phyloP scores from a whole-genome alignment of 2,888 invertebrate species.

The Oeneis ivallda region DNA sequence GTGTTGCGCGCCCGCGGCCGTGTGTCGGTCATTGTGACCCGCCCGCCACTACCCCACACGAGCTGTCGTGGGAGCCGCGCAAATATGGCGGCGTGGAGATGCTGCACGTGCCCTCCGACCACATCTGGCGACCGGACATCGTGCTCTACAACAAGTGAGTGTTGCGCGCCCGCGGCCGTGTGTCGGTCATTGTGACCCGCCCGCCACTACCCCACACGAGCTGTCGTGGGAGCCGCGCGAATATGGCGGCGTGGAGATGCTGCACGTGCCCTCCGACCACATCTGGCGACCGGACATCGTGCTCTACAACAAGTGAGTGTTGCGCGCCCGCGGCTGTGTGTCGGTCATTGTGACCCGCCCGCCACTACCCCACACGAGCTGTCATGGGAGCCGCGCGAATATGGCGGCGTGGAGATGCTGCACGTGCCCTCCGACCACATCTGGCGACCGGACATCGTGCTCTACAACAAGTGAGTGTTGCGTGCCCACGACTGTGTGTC shows the following conservation, averaged over 20 bases:
- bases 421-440: constrained; percentile 98
- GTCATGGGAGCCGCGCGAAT: constrained; percentile 96
- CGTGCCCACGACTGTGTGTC: no score
- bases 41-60: no score
- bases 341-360: no score
- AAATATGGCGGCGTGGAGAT: constrained; percentile 91
- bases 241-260: constrained; percentile 96
- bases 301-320: constrained; percentile 85
- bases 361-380: no score
- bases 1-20: no score
- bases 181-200: no score
- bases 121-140: constrained; percentile 51
- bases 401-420: constrained; percentile 96
- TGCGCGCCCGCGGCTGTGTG: no score
- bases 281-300: constrained; percentile 98
- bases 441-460: constrained; percentile 97
- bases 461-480: constrained; percentile 84
- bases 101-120: constrained; percentile 97
- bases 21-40: no score
- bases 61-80: constrained; percentile 86
- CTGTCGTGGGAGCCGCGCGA: constrained; percentile 96
- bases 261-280: constrained; percentile 97
- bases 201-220: no score
- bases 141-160: constrained; percentile 1
- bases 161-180: no score